Evolutionary conservation across 2,888 invertebrate species (phyloP), one percentile per base, ranked within the genome.

Genomic region (Euspilapteryx auroguttella): DNA sequence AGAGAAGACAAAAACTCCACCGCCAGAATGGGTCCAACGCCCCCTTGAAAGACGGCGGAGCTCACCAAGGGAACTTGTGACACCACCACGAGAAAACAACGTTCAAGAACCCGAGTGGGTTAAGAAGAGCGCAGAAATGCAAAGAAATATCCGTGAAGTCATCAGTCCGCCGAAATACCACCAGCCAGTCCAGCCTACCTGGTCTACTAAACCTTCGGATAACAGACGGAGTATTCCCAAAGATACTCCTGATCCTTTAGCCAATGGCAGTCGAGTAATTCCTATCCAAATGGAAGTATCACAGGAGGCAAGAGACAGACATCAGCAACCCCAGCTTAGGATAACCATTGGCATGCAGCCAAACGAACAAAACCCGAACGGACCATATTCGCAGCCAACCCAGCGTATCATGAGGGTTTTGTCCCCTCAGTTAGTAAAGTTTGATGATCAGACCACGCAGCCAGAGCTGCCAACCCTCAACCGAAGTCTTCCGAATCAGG

Each of bases 241-340:
- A 37, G 73, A 75, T 24, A 55, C 40, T 24, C 46, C 37, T 8
- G 49, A 55, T 2, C 49, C 38, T 28, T 49, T 54, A 33, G 47
- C 49, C 41, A 27, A 44, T 14, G 69, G 78, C 27, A 56, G 65
- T 30, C 76, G 80, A 36, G 66, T 85, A 27, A 81, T 86, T 42
- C 86, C 87, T 1, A 80, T 87, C 33, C 82, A 83, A 46, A 75
- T 86, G 47, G 86, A 86, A 48, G 79, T 64, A 1, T 53, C 62
- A 0, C 57, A 53, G 34, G 55, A 65, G 35, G 48, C 57, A 22
- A 38, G 42, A n/a, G 49, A 50, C 29, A 51, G 53, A 33, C 51
- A 49, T 12, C 46, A 54, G 14, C 57, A 58, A 26, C 71, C 63
- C 15, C 69, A 71, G 15, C 42, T 75, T 23, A 64, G 78, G 36